A percentile compares a stretch with the other conserved stretches of the same genome.
Conservation (phyloP, 1,140 invertebrate species). For the Drosophila arizonae region DNA sequence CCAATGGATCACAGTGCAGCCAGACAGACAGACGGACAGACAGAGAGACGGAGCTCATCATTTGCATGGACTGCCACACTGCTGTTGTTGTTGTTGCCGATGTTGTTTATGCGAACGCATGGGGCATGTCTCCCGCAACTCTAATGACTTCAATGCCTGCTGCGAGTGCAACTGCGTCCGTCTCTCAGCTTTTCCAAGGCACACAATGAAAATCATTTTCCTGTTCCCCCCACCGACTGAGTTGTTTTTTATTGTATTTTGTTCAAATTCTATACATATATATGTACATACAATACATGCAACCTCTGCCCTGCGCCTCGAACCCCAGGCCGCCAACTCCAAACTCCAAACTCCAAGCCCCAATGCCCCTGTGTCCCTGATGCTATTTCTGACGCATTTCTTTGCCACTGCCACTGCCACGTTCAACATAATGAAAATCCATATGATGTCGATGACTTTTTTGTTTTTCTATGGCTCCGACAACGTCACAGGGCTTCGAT, state of each 20-base stretch:
- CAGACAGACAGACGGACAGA: not conserved
- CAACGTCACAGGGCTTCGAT: constrained; percentile 43
- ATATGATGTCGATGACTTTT: constrained; percentile 77
- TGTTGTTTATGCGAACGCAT: constrained; percentile 75
- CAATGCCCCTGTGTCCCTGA: not conserved
- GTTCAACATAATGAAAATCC: constrained; percentile 61
- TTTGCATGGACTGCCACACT: constrained; percentile 51
- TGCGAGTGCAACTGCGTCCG: constrained; percentile 10
- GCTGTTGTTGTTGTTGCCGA: constrained; percentile 32
- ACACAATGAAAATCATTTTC: constrained; percentile 78
- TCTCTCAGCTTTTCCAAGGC: constrained; percentile 64
- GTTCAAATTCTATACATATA: constrained; percentile 16
- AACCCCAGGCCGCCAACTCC: not conserved
- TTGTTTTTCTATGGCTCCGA: constrained; percentile 43
- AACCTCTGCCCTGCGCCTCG: constrained; percentile 13
- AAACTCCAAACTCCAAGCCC: not conserved
- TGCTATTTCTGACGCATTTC: constrained; percentile 1
- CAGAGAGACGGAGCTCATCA: constrained; percentile 36
- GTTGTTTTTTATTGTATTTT: constrained; percentile 14
- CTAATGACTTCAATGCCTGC: constrained; percentile 60
- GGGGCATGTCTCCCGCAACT: constrained; percentile 79
- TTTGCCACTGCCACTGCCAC: constrained; percentile 35
- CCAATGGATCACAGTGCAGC: constrained; percentile 22
- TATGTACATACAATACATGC: constrained; percentile 13
- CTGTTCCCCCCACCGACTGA: constrained; percentile 44